Percentiles rank a stretch among this genome's conserved stretches.
Evolutionary conservation across 37 sponge, comb jelly and placozoan genomes (phyloP).

Genomic region (Haliclona indistincta): DNA sequence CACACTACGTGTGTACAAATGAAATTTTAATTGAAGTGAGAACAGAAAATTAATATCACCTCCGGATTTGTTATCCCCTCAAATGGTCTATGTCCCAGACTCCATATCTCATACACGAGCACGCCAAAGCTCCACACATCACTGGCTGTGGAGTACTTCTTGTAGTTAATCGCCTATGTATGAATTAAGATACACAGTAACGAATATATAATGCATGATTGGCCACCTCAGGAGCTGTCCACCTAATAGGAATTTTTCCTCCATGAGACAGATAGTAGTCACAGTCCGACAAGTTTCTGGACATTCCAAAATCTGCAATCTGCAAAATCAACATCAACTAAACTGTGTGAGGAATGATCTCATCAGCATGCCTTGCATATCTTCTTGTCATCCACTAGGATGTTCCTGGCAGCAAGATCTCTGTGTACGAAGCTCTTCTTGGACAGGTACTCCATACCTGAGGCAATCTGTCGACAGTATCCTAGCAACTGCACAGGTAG

Average conservation of each 20-base stretch:
- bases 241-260: constrained; percentile 53
- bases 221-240: constrained; percentile 55
- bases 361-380: constrained; percentile 57
- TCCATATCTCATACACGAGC: constrained; percentile 54
- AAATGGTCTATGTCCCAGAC: constrained; percentile 40
- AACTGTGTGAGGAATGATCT: too few species aligned
- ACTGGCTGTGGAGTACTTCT: constrained; percentile 25
- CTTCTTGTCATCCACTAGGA: constrained; percentile 4
- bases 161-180: constrained; percentile 30
- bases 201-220: too few species aligned
- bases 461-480: constrained; percentile 52
- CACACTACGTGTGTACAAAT: constrained; percentile 4
- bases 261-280: constrained; percentile 53
- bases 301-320: constrained; percentile 71
- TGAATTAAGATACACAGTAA: too few species aligned
- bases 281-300: constrained; percentile 40
- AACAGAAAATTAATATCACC: not conserved
- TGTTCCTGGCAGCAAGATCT: constrained; percentile 59
- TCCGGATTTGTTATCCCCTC: not conserved
- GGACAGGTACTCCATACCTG: constrained; percentile 59
- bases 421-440: constrained; percentile 58
- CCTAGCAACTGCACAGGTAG: constrained; percentile 21
- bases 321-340: too few species aligned
- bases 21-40: not conserved
- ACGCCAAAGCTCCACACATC: constrained; percentile 56